phyloP scores from a whole-genome alignment of 2,888 invertebrate species.

The Parthenolecanium corni region DNA sequence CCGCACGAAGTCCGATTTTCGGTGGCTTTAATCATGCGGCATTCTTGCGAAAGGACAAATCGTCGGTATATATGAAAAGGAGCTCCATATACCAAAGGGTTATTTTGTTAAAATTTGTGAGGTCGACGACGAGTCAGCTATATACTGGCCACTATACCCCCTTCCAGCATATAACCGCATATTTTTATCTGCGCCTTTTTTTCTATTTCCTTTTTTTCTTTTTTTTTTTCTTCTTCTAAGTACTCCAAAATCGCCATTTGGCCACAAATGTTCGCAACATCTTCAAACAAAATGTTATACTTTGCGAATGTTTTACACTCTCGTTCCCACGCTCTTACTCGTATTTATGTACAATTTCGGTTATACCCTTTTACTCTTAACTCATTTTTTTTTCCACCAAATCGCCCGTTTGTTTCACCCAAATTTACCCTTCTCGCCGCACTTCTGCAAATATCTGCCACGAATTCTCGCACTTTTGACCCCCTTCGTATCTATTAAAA shows the following conservation, averaged over 20 bases:
- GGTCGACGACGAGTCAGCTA: no score
- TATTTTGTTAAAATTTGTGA: conserved; percentile 18
- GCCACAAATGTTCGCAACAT: conserved; percentile 28
- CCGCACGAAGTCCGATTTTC: conserved; percentile 24
- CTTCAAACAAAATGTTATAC: conserved; percentile 27
- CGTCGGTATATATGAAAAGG: neutral
- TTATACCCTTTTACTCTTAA: no score
- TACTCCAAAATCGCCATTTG: neutral
- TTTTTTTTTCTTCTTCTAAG: no score
- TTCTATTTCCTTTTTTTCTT: no score
- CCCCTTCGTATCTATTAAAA: conserved; percentile 6
- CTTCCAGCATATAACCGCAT: no score
- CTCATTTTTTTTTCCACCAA: neutral
- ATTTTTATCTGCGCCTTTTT: no score
- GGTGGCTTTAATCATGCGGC: conserved; percentile 27
- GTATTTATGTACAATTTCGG: no score
- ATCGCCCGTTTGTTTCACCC: neutral
- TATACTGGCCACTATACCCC: conserved; percentile 5
- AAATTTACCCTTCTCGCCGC: neutral
- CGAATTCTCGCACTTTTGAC: conserved; percentile 19
- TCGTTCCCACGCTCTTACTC: conserved; percentile 11
- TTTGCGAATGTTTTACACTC: conserved; percentile 22
- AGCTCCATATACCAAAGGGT: neutral
- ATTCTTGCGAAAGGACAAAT: conserved; percentile 20
- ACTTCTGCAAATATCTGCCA: neutral